These are phyloP conservation scores for Laspeyria flexula DNA, from an alignment of 2,888 invertebrate species.

Conservation along the genomic window DNA sequence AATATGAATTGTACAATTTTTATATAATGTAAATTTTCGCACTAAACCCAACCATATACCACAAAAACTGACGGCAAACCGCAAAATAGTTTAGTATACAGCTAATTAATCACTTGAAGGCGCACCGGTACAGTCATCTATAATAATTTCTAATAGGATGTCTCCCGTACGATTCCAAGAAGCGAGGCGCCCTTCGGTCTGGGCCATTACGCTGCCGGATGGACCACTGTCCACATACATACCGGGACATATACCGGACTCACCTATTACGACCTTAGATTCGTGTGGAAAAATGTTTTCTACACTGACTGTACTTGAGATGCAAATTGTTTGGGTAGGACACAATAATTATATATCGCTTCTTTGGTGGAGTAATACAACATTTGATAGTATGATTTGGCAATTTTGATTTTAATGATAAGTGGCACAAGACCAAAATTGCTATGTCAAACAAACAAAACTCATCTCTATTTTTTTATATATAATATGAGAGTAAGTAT, in stretches of 20 bases:
- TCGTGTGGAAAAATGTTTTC: constrained; percentile 26
- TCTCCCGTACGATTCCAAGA: constrained; percentile 47
- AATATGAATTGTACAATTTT: too few relatives aligned
- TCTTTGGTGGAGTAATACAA: too few relatives aligned
- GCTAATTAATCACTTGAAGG: background rate
- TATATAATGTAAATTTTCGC: too few relatives aligned
- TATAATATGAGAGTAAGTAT: too few relatives aligned
- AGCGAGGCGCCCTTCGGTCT: constrained; percentile 56
- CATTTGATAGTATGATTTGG: too few relatives aligned
- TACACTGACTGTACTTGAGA: background rate
- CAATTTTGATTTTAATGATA: too few relatives aligned
- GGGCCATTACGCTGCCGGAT: constrained; percentile 40
- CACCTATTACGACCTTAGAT: constrained; percentile 29
- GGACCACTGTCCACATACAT: constrained; percentile 30
- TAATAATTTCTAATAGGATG: constrained; percentile 54
- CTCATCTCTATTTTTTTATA: too few relatives aligned
- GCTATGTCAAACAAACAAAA: too few relatives aligned
- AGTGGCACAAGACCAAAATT: too few relatives aligned
- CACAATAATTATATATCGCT: too few relatives aligned
- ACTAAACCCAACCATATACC: too few relatives aligned
- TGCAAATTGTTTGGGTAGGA: background rate
- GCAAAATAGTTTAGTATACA: background rate
- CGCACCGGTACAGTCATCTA: constrained; percentile 27
- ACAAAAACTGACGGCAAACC: too few relatives aligned
- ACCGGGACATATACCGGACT: constrained; percentile 38